A percentile compares a stretch with the other conserved stretches of the same genome.
Conservation (phyloP, 2,888 invertebrate genomes). For the Lacanobia wlatinum region DNA sequence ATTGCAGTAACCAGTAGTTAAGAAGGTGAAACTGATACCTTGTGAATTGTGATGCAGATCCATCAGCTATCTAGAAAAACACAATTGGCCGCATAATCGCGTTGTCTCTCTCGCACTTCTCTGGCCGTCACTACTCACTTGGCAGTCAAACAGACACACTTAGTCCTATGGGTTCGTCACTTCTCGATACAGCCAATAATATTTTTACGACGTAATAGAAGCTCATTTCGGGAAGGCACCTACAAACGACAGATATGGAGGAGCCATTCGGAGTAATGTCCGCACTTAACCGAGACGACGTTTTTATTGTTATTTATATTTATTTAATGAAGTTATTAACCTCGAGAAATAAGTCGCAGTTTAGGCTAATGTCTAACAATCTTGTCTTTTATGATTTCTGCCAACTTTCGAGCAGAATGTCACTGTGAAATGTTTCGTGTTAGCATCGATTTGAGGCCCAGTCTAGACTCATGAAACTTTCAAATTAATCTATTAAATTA, state of each 20-base stretch:
- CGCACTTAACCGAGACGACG: constrained; percentile 43
- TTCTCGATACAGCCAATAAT: constrained; percentile 58
- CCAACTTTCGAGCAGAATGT: constrained; percentile 1
- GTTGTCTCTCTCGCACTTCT: background rate
- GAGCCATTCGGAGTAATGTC: constrained; percentile 56
- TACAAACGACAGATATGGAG: constrained; percentile 52
- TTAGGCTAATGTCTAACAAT: constrained; percentile 15
- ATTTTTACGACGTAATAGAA: constrained; percentile 59
- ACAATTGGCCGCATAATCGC: background rate
- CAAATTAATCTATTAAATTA: constrained; percentile 27
- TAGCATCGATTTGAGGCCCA: constrained; percentile 13
- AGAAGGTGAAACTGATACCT: background rate
- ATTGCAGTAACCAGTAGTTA: background rate
- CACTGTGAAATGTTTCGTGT: background rate
- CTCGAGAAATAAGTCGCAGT: constrained; percentile 13
- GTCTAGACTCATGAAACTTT: constrained; percentile 35
- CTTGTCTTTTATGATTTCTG: constrained; percentile 16
- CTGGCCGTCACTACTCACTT: background rate
- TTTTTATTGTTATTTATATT: constrained; percentile 59
- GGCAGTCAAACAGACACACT: background rate
- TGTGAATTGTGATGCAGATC: background rate
- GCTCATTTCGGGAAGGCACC: constrained; percentile 43
- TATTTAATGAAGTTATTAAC: constrained; percentile 60
- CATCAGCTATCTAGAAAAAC: background rate
- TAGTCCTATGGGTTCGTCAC: constrained; percentile 6